Conservation (phyloP, 2,888 invertebrate species). For the Lordiphosa fenestrarum region DNA sequence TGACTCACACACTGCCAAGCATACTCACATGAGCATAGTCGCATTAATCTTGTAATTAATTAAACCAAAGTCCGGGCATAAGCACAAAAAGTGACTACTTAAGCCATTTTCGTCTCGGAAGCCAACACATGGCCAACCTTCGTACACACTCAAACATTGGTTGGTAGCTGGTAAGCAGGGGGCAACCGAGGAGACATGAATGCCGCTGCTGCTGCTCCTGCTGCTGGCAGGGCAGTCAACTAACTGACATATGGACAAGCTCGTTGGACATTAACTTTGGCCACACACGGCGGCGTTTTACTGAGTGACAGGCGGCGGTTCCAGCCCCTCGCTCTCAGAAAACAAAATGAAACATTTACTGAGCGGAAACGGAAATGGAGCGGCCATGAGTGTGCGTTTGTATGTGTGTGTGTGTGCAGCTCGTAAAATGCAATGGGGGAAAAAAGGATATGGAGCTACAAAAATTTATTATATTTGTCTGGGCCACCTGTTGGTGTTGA, state of each 20-base stretch:
- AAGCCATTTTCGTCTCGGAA: conserved; percentile 69
- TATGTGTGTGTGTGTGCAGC: conserved; percentile 27
- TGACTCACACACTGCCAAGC: conserved; percentile 2
- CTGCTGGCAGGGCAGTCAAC: conserved; percentile 35
- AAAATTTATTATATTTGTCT: conserved; percentile 12
- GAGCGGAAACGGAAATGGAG: conserved; percentile 64
- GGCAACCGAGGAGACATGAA: background rate
- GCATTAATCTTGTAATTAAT: conserved; percentile 75
- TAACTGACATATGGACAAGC: conserved; percentile 73
- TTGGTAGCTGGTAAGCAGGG: background rate
- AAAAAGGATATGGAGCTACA: conserved; percentile 11
- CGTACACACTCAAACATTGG: conserved; percentile 12
- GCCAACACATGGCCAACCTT: conserved; percentile 62
- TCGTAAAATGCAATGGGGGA: conserved; percentile 54
- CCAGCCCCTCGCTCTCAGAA: conserved; percentile 18
- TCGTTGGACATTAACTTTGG: conserved; percentile 64
- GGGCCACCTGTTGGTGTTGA: conserved; percentile 21
- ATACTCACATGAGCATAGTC: conserved; percentile 24
- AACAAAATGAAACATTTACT: conserved; percentile 72
- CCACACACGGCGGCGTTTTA: conserved; percentile 50
- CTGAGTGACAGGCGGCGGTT: conserved; percentile 62
- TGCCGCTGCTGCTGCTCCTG: conserved; percentile 1
- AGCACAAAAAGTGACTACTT: conserved; percentile 76
- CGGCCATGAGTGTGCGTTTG: conserved; percentile 21
- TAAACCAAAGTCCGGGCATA: conserved; percentile 74